Base-by-base conservation (phyloP, 1,140 invertebrate genomes). In the Uloborus diversus region DNA sequence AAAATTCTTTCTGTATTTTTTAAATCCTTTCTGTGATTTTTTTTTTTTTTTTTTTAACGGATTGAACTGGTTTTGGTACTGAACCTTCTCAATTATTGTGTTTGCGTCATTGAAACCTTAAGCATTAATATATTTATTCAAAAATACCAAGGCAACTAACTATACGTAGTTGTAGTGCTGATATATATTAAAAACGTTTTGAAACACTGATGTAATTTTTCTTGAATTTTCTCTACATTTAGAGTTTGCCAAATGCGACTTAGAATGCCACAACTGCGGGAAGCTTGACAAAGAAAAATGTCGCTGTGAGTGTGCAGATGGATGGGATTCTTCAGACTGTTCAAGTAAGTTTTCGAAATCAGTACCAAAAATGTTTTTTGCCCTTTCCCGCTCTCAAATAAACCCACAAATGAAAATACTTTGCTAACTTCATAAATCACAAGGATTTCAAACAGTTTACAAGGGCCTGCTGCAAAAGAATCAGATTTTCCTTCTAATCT, bases 221-320 rank as follows among this genome's bases (percentile, higher is more conserved):
- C 9, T 47, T 47, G 11, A 20, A 20, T 57, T n/a, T 5, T 20
- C 25, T 57, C 27, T 20, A 57, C 14, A 25, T 25, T 57, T 2
- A 57, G 27, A 20, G 27, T 4, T 57, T 57, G 73, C 73, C 20
- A 42, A 4, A 9, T 78, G 73, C 62, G 56, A 65, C 27, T 56
- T 78, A n/a, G 56, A 78, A 53, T 78, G 73, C 25, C 73, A 57
- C 1, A 78, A 78, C 30, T 78, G 73, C 32, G 73, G 73, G 1
- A 47, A 32, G 23, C 23, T 78, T 7, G 23, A 78, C 9, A 33
- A 27, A 20, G 47, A 17, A 1, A 23, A 35, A 11, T 78, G 73
- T 7, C 5, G 17, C 0, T 78, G 73, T 32, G 20, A 49, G 23
- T 78, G 73, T 28, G 49, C 62, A 20, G 73, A 78, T 47, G 73